A percentile compares a stretch with the other conserved stretches of the same genome.
phyloP scores from a whole-genome alignment of 2,888 invertebrate genomes.

The Aporophyla lueneburgensis region DNA sequence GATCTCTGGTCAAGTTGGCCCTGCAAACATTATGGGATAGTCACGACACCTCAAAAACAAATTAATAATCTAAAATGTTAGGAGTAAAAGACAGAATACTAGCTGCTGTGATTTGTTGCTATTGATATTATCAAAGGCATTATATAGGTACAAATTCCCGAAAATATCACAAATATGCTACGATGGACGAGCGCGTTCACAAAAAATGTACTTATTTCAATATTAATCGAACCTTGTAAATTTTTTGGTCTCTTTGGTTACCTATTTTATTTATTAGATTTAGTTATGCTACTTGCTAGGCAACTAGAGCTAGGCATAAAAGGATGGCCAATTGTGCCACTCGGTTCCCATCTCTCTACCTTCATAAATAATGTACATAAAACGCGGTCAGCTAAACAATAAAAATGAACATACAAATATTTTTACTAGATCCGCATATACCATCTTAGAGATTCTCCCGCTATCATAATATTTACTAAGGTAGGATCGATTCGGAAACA shows the following conservation, averaged over 20 bases:
- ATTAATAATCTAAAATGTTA: no score
- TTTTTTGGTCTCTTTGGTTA: not conserved
- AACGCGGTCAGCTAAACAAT: slow-evolving; percentile 17
- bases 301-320: not conserved
- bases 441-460: slow-evolving; percentile 38
- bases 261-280: not conserved
- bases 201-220: not conserved
- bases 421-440: slow-evolving; percentile 25
- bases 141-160: not conserved
- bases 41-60: no score
- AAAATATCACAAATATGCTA: not conserved
- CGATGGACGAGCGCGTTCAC: not conserved
- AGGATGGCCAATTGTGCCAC: not conserved
- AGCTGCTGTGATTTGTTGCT: slow-evolving; percentile 5
- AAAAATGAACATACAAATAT: slow-evolving; percentile 28
- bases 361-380: not conserved
- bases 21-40: no score
- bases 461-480: slow-evolving; percentile 69
- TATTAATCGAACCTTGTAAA: not conserved
- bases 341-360: not conserved
- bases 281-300: not conserved
- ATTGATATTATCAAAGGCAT: not conserved
- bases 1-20: no score
- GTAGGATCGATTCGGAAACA: slow-evolving; percentile 45
- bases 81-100: not conserved